A percentile compares a stretch with the other conserved stretches of the same genome.
Conservation (phyloP, 2,888 invertebrate species). For the Tupiocoris notatus region DNA sequence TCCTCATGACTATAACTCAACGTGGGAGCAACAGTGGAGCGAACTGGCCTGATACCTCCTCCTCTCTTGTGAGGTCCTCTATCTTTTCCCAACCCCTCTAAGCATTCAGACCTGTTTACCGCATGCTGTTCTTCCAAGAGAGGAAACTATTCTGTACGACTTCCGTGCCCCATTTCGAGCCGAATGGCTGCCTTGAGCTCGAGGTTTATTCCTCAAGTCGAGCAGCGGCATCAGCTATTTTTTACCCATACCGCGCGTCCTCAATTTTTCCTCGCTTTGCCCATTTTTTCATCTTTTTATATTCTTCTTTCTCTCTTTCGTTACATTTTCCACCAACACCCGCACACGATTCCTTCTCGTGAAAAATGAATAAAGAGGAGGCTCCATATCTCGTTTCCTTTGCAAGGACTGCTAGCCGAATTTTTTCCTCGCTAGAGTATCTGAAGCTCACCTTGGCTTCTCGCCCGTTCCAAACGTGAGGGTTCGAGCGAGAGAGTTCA, state of each 20-base stretch:
- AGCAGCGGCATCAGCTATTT: not conserved
- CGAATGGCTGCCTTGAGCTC: not conserved
- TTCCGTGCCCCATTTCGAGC: not conserved
- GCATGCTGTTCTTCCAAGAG: not conserved
- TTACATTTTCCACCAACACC: not conserved
- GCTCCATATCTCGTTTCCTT: not conserved
- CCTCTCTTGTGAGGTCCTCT: not conserved
- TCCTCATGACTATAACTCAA: not conserved
- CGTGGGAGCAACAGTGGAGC: not conserved
- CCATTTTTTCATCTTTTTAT: not conserved
- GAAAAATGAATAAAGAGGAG: not conserved
- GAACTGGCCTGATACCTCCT: not conserved
- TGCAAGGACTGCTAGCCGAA: not conserved
- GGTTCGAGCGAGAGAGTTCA: not conserved
- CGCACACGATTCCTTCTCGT: not conserved
- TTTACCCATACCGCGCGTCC: not conserved
- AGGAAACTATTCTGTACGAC: not conserved
- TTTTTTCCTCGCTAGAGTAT: not conserved
- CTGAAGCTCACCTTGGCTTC: not conserved
- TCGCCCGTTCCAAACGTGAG: not conserved
- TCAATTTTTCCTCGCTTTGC: not conserved
- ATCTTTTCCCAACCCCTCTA: too few species aligned
- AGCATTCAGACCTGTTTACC: not conserved
- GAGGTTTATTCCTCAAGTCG: not conserved
- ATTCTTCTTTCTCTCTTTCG: not conserved